phyloP scores from a whole-genome alignment of 1,140 invertebrate genomes.

The Orius laevigatus region DNA sequence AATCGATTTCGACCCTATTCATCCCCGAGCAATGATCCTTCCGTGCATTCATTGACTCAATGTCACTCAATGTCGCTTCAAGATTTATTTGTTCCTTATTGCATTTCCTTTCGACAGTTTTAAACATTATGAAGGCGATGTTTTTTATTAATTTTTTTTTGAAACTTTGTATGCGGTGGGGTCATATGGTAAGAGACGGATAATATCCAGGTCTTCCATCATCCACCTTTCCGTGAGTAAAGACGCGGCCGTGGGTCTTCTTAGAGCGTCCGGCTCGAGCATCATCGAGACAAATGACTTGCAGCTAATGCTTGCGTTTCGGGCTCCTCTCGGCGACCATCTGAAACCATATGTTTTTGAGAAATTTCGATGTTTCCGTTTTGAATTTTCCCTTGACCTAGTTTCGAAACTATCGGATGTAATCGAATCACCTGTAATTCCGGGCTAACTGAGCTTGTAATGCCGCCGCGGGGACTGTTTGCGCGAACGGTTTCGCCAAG shows the following conservation, averaged over 20 bases:
- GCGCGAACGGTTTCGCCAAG: conserved; percentile 29
- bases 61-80: too few relatives aligned
- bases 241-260: conserved; percentile 36
- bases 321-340: background rate
- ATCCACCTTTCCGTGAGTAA: conserved; percentile 37
- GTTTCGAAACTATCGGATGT: conserved; percentile 1
- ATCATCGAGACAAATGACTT: conserved; percentile 37
- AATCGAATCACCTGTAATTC: conserved; percentile 10
- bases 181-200: background rate
- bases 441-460: conserved; percentile 10
- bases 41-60: too few relatives aligned
- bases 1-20: too few relatives aligned
- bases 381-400: background rate
- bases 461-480: conserved; percentile 6
- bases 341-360: background rate
- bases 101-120: too few relatives aligned
- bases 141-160: too few relatives aligned
- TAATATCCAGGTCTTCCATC: conserved; percentile 5
- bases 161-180: too few relatives aligned
- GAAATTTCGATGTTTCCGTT: background rate
- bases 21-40: too few relatives aligned
- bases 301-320: conserved; percentile 37
- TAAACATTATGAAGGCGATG: too few relatives aligned
- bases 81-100: too few relatives aligned
- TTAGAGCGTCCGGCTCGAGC: conserved; percentile 45